Base-by-base conservation (phyloP, 2,888 invertebrate species). In the Stomorhina lunata region DNA sequence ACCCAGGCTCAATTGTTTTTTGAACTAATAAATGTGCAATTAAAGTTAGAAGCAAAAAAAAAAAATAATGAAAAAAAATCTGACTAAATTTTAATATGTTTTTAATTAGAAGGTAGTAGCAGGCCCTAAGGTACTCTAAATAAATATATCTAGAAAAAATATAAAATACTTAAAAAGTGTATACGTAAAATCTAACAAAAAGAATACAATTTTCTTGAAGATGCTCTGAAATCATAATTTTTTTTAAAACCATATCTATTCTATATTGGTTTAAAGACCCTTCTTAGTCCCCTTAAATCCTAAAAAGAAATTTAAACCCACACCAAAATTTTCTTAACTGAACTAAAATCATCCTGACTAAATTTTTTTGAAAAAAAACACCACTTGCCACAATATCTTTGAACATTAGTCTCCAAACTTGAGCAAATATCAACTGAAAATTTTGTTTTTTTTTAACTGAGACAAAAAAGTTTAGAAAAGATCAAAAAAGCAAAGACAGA, bases 11-110 rank as follows among this genome's bases (percentile, higher is more conserved):
- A 25, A 45, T 57, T 12, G 40, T 32, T 75, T 57, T n/a, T 53
- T 43, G 4, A 73, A 32, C 55, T 63, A 78, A 73, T 69, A 63
- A 78, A 78, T 73, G 10, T 79, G 75, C 59, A 79, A 61, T 76
- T 79, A 53, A 53, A 43, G 48, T 10, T 29, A 37, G 15, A 50
- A 57, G n/a, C 4, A 48, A 2, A 20, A 15, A 43, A 17, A 40
- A 59, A 45, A 9, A 7, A n/a, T n/a, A n/a, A n/a, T n/a, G n/a
- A n/a, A n/a, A n/a, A n/a, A n/a, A n/a, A n/a, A n/a, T n/a, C n/a
- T n/a, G n/a, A 2, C 37, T 20, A 45, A 45, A 45, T 45, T 20
- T 20, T 6, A 20, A 45, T 1, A 3, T 59, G 22, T 12, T 6
- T 59, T 20, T 5, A 34, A 40, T 25, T 20, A 0, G 4, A 25